These are phyloP conservation scores for Peromyscus nudipes DNA, from an alignment of 2,797 vertebrate genomes.

Conservation along the genomic window DNA sequence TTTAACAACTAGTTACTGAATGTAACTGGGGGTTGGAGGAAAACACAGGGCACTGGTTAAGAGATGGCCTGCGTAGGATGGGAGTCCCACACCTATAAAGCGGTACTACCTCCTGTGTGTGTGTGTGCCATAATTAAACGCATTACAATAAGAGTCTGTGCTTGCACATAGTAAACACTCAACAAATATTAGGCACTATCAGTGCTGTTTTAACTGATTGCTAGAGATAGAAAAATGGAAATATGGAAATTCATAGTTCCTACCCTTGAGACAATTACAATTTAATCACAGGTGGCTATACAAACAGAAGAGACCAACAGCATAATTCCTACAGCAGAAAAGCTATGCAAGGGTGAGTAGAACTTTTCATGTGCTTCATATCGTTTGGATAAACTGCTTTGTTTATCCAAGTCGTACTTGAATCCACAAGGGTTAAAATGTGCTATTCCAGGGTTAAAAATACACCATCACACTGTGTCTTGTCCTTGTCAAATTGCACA, in stretches of 20 bases:
- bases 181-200: not conserved
- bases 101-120: not conserved
- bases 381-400: not conserved
- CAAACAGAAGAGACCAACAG: not conserved
- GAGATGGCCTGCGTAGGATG: not conserved
- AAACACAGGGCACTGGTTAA: not conserved
- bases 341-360: not conserved
- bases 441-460: not conserved
- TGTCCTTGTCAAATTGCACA: constrained; percentile 57
- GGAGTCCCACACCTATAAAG: not conserved
- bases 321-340: not conserved
- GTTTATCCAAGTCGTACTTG: constrained; percentile 14
- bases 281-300: not conserved
- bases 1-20: not conserved
- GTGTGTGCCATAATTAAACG: not conserved
- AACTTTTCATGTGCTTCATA: not conserved
- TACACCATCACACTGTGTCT: not conserved
- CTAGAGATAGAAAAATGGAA: not conserved
- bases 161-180: not conserved
- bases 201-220: not conserved
- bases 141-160: not conserved
- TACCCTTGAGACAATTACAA: not conserved
- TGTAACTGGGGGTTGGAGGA: not conserved
- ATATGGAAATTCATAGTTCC: not conserved
- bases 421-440: not conserved